A percentile compares a stretch with the other conserved stretches of the same genome.
phyloP scores from a whole-genome alignment of 2,113 vertebrate genomes.

The Leptobrachium ailaonicum region DNA sequence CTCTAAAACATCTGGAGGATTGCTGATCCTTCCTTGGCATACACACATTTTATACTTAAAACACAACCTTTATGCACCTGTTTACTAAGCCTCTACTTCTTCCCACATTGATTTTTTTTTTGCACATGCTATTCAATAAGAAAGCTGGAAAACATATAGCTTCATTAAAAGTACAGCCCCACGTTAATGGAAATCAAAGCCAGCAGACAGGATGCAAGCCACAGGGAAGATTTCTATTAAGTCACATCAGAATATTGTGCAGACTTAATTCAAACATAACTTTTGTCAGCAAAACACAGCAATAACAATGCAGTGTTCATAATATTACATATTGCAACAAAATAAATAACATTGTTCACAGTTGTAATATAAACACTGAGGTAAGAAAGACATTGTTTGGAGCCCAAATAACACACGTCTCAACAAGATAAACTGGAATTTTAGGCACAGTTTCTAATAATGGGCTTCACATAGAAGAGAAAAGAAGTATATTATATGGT shows the following conservation, averaged over 20 bases:
- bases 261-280: slow-evolving; percentile 28
- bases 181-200: slow-evolving; percentile 16
- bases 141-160: background rate
- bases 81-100: background rate
- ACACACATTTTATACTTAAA: too few relatives aligned
- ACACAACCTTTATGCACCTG: too few relatives aligned
- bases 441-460: background rate
- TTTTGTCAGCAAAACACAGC: slow-evolving; percentile 16
- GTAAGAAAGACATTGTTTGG: slow-evolving; percentile 19
- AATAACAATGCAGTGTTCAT: slow-evolving; percentile 19
- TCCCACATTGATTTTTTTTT: background rate
- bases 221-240: slow-evolving; percentile 31
- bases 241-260: slow-evolving; percentile 19
- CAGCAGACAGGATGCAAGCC: slow-evolving; percentile 18
- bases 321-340: background rate
- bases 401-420: background rate
- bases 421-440: background rate
- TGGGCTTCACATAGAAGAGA: too few relatives aligned
- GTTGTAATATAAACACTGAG: slow-evolving; percentile 18
- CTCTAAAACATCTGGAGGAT: too few relatives aligned
- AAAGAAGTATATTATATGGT: too few relatives aligned
- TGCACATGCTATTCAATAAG: background rate
- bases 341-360: slow-evolving; percentile 25
- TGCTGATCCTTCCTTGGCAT: too few relatives aligned
- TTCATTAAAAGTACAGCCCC: background rate